These are phyloP conservation scores for Drosophila novamexicana DNA, from an alignment of 1,140 invertebrate species.

Conservation along the genomic window DNA sequence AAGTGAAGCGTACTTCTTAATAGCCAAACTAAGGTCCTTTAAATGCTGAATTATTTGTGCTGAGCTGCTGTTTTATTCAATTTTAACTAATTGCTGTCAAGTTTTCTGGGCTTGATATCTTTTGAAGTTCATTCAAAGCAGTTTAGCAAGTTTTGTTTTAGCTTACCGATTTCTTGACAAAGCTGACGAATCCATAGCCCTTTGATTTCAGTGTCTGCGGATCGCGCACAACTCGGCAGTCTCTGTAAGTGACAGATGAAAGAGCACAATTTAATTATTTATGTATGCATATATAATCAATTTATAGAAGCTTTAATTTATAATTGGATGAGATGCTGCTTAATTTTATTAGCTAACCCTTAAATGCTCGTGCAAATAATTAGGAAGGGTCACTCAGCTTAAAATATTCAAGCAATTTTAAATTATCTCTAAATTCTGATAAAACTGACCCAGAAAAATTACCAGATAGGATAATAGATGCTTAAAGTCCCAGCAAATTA, in stretches of 20 bases:
- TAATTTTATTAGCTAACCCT: neutral
- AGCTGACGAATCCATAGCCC: conserved; percentile 99
- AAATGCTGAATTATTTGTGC: too few species aligned
- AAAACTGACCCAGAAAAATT: conserved; percentile 26
- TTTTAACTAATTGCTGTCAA: conserved; percentile 40
- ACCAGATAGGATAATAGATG: neutral
- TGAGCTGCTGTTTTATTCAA: neutral
- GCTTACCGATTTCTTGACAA: conserved; percentile 98
- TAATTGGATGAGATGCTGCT: neutral
- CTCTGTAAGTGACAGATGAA: conserved; percentile 88
- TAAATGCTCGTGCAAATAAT: conserved; percentile 3
- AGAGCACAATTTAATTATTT: conserved; percentile 1
- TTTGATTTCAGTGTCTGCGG: conserved; percentile 99
- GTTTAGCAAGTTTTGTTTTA: conserved; percentile 5
- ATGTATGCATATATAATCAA: neutral
- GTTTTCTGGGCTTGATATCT: conserved; percentile 1
- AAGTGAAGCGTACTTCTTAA: too few species aligned
- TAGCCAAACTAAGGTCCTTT: too few species aligned
- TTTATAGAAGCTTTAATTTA: neutral
- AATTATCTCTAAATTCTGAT: conserved; percentile 41
- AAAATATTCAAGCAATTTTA: conserved; percentile 48
- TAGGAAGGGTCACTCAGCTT: conserved; percentile 21
- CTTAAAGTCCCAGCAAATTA: conserved; percentile 43
- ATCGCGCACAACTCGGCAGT: conserved; percentile 99
- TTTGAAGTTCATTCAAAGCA: conserved; percentile 31